These are phyloP conservation scores for Onychomys torridus DNA, from an alignment of 2,797 vertebrate genomes.

Conservation along the genomic window DNA sequence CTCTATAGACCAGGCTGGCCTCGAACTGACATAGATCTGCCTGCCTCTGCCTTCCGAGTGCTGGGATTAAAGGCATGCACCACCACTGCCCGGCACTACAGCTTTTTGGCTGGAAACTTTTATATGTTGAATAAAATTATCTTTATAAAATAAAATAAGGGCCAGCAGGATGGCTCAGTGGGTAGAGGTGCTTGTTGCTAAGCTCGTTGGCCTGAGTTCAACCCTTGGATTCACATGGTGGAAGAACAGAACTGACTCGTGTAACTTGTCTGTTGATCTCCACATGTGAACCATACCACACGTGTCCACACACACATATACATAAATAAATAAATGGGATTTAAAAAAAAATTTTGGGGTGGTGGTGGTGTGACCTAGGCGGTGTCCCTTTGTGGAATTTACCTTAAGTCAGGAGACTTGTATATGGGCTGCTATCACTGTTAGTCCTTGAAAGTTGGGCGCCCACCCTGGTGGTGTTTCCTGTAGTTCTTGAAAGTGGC, in stretches of 20 bases:
- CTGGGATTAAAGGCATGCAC: too few relatives aligned
- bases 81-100: neutral
- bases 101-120: neutral
- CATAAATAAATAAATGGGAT: neutral
- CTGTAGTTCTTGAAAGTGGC: too few relatives aligned
- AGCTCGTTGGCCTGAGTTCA: neutral
- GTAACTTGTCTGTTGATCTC: neutral
- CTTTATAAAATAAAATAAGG: neutral
- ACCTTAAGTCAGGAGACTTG: too few relatives aligned
- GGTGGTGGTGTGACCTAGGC: too few relatives aligned
- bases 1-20: too few relatives aligned
- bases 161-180: neutral
- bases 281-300: neutral
- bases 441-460: too few relatives aligned
- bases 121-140: neutral
- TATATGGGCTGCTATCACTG: too few relatives aligned
- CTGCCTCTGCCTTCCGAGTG: too few relatives aligned
- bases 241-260: neutral
- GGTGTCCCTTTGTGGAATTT: too few relatives aligned
- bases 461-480: too few relatives aligned
- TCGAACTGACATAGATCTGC: too few relatives aligned
- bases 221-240: neutral
- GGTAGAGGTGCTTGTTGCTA: neutral
- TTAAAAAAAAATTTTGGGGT: neutral
- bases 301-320: neutral